phyloP scores from a whole-genome alignment of 2,888 invertebrate genomes.

The Latrodectus hesperus region DNA sequence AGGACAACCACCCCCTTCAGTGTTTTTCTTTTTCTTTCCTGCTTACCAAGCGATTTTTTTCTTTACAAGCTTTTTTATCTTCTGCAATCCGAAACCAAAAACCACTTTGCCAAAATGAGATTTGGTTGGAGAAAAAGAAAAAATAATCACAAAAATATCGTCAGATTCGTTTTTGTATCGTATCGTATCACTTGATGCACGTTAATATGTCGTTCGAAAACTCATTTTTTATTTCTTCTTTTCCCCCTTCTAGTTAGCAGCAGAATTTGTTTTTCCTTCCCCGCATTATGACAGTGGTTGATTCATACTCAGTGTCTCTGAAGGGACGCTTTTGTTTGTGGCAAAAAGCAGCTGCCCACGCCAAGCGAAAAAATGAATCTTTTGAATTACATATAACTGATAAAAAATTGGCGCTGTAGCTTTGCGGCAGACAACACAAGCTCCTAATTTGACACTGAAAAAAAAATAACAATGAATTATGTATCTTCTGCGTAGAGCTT shows the following conservation, averaged over 20 bases:
- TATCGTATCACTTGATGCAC: background rate
- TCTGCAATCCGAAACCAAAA: background rate
- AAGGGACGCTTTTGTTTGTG: slow-evolving; percentile 37
- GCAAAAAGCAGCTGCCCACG: slow-evolving; percentile 15
- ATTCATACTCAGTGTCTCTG: slow-evolving; percentile 26
- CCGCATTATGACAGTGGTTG: slow-evolving; percentile 20
- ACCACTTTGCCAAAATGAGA: slow-evolving; percentile 2
- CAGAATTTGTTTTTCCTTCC: background rate
- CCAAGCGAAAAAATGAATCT: slow-evolving; percentile 12
- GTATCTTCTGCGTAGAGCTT: too few species aligned
- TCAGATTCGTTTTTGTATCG: background rate
- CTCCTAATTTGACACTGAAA: background rate
- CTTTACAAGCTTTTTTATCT: background rate
- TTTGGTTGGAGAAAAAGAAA: background rate
- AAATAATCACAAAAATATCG: background rate
- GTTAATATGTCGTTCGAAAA: background rate
- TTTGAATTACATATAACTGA: background rate
- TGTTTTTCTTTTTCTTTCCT: background rate
- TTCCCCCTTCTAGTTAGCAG: background rate
- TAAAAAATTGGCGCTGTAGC: slow-evolving; percentile 5
- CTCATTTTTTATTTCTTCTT: background rate
- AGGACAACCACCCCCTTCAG: background rate
- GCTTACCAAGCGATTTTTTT: background rate
- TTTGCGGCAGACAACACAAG: background rate
- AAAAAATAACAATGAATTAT: background rate